A percentile compares a stretch with the other conserved stretches of the same genome.
phyloP scores from a whole-genome alignment of 2,797 vertebrate species.

The Anolis apletophallus region DNA sequence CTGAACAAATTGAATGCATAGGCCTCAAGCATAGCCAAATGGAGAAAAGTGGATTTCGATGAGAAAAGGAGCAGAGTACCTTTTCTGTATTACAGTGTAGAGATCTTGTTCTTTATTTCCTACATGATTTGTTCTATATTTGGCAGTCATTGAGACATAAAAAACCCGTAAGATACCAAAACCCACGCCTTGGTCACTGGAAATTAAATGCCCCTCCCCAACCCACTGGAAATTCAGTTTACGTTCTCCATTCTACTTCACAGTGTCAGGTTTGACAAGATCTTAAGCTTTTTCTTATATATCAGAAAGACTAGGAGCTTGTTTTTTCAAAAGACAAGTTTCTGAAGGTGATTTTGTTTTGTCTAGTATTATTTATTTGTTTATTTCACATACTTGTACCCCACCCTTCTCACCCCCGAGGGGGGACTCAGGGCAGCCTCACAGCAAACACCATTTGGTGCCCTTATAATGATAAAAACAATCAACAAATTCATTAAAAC shows the following conservation, averaged over 20 bases:
- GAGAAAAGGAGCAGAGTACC: not conserved
- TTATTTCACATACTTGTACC: too few species aligned
- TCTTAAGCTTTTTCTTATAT: not conserved
- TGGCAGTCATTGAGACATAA: too few species aligned
- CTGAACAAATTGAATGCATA: not conserved
- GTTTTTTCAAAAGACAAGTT: not conserved
- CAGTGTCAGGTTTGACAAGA: not conserved
- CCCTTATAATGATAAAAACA: too few species aligned
- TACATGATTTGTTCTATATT: not conserved
- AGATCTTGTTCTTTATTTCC: not conserved
- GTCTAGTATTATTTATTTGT: not conserved
- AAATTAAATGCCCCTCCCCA: not conserved
- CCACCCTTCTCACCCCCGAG: too few species aligned
- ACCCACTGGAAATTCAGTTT: not conserved
- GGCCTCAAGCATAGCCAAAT: not conserved
- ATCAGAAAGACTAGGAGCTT: not conserved
- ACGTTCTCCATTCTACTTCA: not conserved
- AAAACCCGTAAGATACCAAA: not conserved
- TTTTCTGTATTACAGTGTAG: not conserved
- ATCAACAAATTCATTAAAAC: too few species aligned
- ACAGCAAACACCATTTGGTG: too few species aligned
- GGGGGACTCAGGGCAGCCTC: too few species aligned
- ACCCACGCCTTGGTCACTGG: not conserved
- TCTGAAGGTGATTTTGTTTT: not conserved
- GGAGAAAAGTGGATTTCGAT: not conserved